Evolutionary conservation across 2,113 vertebrate genomes (phyloP).

Genomic region (Smithornis capensis): DNA sequence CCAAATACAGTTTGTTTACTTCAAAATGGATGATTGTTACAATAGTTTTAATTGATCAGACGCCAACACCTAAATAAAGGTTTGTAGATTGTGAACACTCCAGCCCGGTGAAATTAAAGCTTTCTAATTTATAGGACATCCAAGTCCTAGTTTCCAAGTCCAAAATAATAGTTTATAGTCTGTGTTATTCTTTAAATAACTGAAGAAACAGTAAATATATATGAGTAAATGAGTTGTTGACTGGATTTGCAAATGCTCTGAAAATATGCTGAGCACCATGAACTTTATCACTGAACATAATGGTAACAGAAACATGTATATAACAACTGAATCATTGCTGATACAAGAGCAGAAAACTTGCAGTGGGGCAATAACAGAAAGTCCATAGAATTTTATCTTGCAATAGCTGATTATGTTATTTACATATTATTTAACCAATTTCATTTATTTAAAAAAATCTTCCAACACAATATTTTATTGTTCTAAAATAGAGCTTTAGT

Average conservation of each 20-base stretch:
- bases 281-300: background rate
- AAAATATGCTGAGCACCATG: background rate
- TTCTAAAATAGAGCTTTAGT: background rate
- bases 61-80: background rate
- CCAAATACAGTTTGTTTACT: background rate
- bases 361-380: background rate
- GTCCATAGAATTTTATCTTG: background rate
- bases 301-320: background rate
- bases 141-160: background rate
- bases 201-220: background rate
- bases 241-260: background rate
- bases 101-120: background rate
- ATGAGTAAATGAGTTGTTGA: background rate
- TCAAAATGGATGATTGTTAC: background rate
- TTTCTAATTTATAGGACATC: background rate
- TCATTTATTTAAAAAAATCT: background rate
- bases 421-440: background rate
- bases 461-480: background rate
- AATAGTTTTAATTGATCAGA: background rate
- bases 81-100: background rate
- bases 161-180: background rate
- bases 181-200: background rate
- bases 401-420: background rate
- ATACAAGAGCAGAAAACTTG: background rate
- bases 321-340: background rate